Base-by-base conservation (phyloP, 2,888 invertebrate species). In the Colostygia pectinataria region DNA sequence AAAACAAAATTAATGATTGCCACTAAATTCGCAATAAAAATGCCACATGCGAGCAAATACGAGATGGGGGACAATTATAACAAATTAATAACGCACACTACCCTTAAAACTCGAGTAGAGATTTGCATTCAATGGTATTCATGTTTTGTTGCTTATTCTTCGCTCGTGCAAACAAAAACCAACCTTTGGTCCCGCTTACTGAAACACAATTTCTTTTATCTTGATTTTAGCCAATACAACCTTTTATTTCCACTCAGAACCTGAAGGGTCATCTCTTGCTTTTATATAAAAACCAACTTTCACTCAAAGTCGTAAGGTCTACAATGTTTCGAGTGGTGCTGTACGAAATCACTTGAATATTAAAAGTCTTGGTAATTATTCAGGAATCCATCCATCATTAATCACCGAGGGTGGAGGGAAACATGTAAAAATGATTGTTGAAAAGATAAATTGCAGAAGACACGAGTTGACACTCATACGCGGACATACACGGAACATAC, bases 321-420 rank as follows among this genome's bases (percentile, higher is more conserved):
- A 71, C 58, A 74, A 50, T 77, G 23, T 57, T 20, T 57, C 49
- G 63, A 7, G 27, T 14, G 1, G 9, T 9, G 25, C 25, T 59
- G 57, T 67, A 63, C 68, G 69, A 75, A 86, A 88, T 86, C 89
- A 85, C 89, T 90, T 88, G 84, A 89, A 90, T 89, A 89, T 90
- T 89, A 90, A 90, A 90, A 90, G 86, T 89, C 89, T 83, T 85
- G 85, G 89, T 90, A 90, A 90, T 90, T 90, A 90, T 90, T 90
- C 89, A 89, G 88, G 89, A 89, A 88, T 90, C 88, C 86, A 90
- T 90, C 89, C 87, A 89, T 90, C 90, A 90, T 90, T 90, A 90
- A 90, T 90, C 90, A 89, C 73, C 63, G 82, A 78, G 83, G 84
- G 81, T 83, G 80, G 75, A 69, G 81, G 80, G 83, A 79, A 81